Evolutionary conservation across 2,888 invertebrate species (phyloP).

Genomic region (Spilosoma lubricipeda): DNA sequence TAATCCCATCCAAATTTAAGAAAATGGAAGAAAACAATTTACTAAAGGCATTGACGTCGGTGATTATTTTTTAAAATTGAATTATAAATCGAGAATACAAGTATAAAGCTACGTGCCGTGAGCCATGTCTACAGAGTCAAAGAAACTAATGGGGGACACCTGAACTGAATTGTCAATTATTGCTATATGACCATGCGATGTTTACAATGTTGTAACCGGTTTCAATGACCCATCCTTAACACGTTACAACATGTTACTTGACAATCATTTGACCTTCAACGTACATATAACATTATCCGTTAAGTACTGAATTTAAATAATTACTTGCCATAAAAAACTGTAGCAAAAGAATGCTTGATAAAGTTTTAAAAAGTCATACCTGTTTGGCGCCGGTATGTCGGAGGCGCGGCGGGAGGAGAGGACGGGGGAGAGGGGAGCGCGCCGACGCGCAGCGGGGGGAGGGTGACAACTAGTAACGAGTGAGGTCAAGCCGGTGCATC

Average conservation of each 20-base stretch:
- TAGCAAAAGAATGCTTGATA: slow-evolving; percentile 16
- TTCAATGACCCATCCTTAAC: slow-evolving; percentile 12
- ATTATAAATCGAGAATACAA: slow-evolving; percentile 35
- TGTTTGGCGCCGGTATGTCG: slow-evolving; percentile 77
- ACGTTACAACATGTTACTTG: slow-evolving; percentile 20
- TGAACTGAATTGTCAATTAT: slow-evolving; percentile 20
- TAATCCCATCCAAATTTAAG: no score
- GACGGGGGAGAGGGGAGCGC: slow-evolving; percentile 42
- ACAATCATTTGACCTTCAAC: slow-evolving; percentile 4
- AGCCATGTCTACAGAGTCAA: slow-evolving; percentile 28
- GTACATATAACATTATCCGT: slow-evolving; percentile 4
- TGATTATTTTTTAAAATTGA: neutral
- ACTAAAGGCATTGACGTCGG: neutral
- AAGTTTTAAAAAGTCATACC: slow-evolving; percentile 36
- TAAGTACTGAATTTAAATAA: slow-evolving; percentile 1
- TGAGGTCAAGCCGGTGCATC: slow-evolving; percentile 79
- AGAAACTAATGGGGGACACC: slow-evolving; percentile 27
- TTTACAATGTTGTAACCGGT: slow-evolving; percentile 23
- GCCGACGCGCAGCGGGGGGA: slow-evolving; percentile 46
- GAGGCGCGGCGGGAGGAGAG: slow-evolving; percentile 52
- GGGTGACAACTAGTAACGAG: slow-evolving; percentile 61
- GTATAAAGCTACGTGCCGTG: slow-evolving; percentile 35
- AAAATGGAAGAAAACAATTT: neutral
- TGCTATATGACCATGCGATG: slow-evolving; percentile 20
- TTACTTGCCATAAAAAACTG: slow-evolving; percentile 10